phyloP scores from a whole-genome alignment of 2,797 vertebrate species.

The Ptychadena robeensis region DNA sequence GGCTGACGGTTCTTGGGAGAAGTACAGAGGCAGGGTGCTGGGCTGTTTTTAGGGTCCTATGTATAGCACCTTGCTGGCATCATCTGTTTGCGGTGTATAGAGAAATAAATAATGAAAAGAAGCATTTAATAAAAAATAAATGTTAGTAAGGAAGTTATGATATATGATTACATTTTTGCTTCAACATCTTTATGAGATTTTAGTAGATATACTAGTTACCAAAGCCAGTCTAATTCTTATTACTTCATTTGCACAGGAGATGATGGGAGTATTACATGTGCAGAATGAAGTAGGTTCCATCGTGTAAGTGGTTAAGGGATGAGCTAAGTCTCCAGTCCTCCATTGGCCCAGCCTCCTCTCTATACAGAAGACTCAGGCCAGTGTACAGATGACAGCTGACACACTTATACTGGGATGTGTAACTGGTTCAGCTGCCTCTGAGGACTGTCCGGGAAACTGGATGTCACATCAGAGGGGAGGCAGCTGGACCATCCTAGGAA shows the following conservation, averaged over 20 bases:
- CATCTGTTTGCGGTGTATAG: too few species aligned
- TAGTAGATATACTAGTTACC: too few species aligned
- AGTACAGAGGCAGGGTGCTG: too few species aligned
- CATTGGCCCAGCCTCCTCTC: not conserved
- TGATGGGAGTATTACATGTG: not conserved
- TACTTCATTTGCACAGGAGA: too few species aligned
- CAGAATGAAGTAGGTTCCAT: not conserved
- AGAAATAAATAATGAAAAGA: too few species aligned
- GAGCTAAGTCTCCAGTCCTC: not conserved
- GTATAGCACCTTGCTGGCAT: too few species aligned
- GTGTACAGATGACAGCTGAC: not conserved
- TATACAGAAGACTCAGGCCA: not conserved
- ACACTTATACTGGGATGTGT: not conserved
- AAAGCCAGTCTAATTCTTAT: not conserved
- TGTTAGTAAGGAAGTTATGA: too few species aligned
- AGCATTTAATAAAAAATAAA: too few species aligned
- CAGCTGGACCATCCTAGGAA: not conserved
- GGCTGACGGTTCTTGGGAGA: too few species aligned
- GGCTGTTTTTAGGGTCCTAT: too few species aligned
- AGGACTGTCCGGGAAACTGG: constrained; percentile 1
- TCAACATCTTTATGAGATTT: too few species aligned
- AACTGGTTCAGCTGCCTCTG: not conserved
- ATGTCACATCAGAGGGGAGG: not conserved
- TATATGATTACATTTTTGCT: too few species aligned
- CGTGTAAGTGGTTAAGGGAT: constrained; percentile 19